A percentile compares a stretch with the other conserved stretches of the same genome.
Conservation (phyloP, 2,888 invertebrate species). For the Tanypteryx hageni region DNA sequence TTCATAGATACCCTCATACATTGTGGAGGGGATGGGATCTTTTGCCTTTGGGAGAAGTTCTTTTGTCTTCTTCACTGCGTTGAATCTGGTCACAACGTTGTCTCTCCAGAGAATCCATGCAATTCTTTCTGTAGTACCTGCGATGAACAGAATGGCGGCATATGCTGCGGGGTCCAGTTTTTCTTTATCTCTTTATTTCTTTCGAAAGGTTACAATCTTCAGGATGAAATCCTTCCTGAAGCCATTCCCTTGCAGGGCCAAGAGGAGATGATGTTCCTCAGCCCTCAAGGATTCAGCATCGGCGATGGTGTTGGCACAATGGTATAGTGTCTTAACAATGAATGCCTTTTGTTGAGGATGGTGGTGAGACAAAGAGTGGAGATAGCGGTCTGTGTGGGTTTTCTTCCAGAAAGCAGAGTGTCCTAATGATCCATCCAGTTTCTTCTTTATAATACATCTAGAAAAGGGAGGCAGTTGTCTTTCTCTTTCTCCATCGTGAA, state of each 20-base stretch:
- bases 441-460: slow-evolving; percentile 67
- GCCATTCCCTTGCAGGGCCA: not conserved
- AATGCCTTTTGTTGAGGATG: not conserved
- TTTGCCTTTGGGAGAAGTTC: not conserved
- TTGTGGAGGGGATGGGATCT: not conserved
- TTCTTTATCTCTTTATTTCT: not conserved
- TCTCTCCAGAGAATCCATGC: not conserved
- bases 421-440: slow-evolving; percentile 66
- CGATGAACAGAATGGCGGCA: not conserved
- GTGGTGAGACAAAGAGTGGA: slow-evolving; percentile 21
- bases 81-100: slow-evolving; percentile 19
- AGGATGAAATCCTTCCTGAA: not conserved
- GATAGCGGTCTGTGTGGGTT: slow-evolving; percentile 67
- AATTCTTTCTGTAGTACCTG: not conserved
- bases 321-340: not conserved
- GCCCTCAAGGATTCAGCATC: not conserved
- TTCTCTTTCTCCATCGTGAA: slow-evolving; percentile 69
- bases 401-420: slow-evolving; percentile 68
- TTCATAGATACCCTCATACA: slow-evolving; percentile 4
- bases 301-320: not conserved
- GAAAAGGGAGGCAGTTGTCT: slow-evolving; percentile 67
- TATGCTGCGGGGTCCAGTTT: not conserved
- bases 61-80: not conserved
- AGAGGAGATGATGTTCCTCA: not conserved
- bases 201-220: accelerated